Conservation (phyloP, 2,113 vertebrate species). For the Gymnobelideus leadbeateri region DNA sequence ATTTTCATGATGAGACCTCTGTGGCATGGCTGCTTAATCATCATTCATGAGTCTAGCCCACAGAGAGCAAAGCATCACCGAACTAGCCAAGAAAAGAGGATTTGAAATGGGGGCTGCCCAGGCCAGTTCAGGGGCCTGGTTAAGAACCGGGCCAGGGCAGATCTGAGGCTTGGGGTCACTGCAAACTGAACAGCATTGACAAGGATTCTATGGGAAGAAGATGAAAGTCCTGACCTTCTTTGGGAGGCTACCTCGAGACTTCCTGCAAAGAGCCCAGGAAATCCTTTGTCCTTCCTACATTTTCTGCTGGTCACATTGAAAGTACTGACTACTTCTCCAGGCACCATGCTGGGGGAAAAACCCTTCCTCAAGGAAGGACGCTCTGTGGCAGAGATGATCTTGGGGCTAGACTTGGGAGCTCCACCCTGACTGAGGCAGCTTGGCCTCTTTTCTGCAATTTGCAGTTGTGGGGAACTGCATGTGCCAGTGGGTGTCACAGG, state of each 20-base stretch:
- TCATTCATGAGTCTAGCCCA: constrained; percentile 50
- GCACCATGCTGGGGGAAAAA: background rate
- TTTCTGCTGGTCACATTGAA: background rate
- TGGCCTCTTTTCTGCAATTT: background rate
- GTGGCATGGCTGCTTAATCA: constrained; percentile 59
- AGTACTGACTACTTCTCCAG: background rate
- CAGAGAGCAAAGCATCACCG: constrained; percentile 17
- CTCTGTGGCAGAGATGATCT: no score
- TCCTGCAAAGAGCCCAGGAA: background rate
- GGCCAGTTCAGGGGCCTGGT: background rate
- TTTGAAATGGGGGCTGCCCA: constrained; percentile 43
- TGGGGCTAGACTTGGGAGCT: background rate
- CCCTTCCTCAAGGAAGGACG: no score
- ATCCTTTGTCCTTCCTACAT: background rate
- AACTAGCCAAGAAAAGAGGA: constrained; percentile 57
- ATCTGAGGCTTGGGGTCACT: background rate
- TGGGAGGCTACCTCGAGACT: background rate
- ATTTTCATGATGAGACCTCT: constrained; percentile 62
- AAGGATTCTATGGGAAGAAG: constrained; percentile 19
- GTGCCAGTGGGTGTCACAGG: no score
- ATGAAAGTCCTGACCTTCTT: background rate
- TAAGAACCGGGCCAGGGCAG: background rate
- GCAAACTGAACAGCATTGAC: constrained; percentile 36
- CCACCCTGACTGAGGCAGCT: no score
- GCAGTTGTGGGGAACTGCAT: no score